A percentile compares a stretch with the other conserved stretches of the same genome.
These are phyloP conservation scores for Saccostrea glomerata DNA, from an alignment of 1,140 invertebrate genomes.

Conservation along the genomic window DNA sequence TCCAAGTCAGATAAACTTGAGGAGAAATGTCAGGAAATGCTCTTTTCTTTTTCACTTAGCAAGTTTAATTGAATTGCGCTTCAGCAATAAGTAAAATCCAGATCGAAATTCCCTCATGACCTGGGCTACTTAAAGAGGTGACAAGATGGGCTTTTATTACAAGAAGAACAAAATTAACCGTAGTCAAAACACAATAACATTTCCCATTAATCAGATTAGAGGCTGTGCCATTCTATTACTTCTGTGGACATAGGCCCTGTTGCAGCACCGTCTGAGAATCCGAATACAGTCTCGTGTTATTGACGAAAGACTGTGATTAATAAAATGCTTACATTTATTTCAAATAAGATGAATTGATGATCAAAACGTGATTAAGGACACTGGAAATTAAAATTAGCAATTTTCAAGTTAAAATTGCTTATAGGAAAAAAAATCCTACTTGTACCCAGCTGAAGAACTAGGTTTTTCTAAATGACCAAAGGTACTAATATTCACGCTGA, in stretches of 20 bases:
- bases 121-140: constrained; percentile 9
- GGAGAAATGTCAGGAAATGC: not conserved
- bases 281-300: not conserved
- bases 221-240: not conserved
- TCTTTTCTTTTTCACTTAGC: not conserved
- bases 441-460: no score
- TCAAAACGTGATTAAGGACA: not conserved
- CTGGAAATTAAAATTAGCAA: not conserved
- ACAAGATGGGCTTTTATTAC: constrained; percentile 30
- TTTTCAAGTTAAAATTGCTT: not conserved
- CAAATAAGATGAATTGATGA: not conserved
- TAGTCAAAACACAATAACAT: constrained; percentile 2
- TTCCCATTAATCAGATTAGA: constrained; percentile 11
- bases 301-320: not conserved
- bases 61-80: constrained; percentile 8
- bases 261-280: not conserved
- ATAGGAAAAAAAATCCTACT: no score
- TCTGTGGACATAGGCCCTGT: not conserved
- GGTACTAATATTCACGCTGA: no score
- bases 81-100: not conserved
- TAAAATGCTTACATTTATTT: constrained; percentile 4
- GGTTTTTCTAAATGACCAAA: no score
- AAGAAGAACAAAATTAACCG: constrained; percentile 24
- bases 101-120: not conserved
- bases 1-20: not conserved